These are phyloP conservation scores for Bruchidius siliquastri DNA, from an alignment of 2,888 invertebrate species.

Conservation along the genomic window DNA sequence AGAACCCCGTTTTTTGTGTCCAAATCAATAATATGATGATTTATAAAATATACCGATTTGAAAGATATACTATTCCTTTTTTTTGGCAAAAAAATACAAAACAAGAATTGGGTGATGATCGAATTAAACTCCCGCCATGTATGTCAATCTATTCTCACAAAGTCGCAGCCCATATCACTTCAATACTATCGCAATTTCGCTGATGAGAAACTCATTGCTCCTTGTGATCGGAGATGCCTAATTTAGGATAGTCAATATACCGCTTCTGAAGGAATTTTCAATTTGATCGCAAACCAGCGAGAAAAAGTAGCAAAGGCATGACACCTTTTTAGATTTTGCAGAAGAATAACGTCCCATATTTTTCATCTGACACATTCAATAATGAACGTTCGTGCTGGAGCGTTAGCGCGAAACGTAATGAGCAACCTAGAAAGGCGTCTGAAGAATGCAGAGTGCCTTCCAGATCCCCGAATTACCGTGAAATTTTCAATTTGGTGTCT, in stretches of 20 bases:
- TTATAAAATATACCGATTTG: no score
- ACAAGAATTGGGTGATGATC: no score
- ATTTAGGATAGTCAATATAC: background rate
- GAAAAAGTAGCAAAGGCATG: background rate
- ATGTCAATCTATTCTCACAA: no score
- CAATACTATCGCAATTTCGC: no score
- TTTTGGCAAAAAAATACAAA: no score
- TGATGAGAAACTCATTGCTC: no score
- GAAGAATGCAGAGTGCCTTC: background rate
- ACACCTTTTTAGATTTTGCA: background rate
- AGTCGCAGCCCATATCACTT: no score
- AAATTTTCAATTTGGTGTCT: background rate
- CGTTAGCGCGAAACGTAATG: background rate
- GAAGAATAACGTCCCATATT: background rate
- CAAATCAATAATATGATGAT: no score
- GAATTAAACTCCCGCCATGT: no score
- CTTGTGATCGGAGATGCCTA: no score
- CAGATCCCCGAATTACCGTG: background rate
- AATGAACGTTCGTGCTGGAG: background rate
- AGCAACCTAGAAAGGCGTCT: background rate
- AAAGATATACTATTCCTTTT: no score
- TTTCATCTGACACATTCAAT: background rate
- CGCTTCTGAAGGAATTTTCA: background rate
- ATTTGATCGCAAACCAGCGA: background rate
- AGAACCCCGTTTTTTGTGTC: no score